These are phyloP conservation scores for Rhynchonema sp. DNA, from an alignment of 2,888 invertebrate species.

Conservation along the genomic window DNA sequence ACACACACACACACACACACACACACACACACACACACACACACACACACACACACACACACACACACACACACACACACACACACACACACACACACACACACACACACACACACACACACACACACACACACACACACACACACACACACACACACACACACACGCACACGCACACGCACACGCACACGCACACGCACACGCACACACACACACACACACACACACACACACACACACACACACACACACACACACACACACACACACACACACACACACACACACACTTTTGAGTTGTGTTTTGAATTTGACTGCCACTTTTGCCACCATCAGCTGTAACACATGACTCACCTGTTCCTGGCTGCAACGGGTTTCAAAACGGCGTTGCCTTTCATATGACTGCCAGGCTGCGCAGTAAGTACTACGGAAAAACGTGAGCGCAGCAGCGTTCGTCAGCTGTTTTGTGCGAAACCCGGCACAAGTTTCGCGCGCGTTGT, in stretches of 20 bases:
- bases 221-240: constrained; percentile 7
- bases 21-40: constrained; percentile 3
- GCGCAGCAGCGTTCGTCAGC: too few relatives aligned
- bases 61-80: constrained; percentile 3
- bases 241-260: constrained; percentile 7
- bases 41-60: constrained; percentile 3
- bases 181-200: constrained; percentile 5
- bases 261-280: constrained; percentile 6
- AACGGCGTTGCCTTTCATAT: too few relatives aligned
- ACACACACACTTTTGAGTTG: constrained; percentile 4
- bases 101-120: constrained; percentile 5
- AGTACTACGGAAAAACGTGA: too few relatives aligned
- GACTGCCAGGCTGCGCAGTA: too few relatives aligned
- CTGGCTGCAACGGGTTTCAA: too few relatives aligned
- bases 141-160: constrained; percentile 5
- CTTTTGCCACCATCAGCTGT: too few relatives aligned
- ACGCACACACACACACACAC: constrained; percentile 5
- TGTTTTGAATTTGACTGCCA: too few relatives aligned
- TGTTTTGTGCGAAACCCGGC: too few relatives aligned
- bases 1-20: constrained; percentile 3
- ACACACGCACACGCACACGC: constrained; percentile 4
- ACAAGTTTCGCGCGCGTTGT: too few relatives aligned
- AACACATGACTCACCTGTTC: too few relatives aligned
- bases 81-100: constrained; percentile 5
- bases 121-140: constrained; percentile 5